These are phyloP conservation scores for Trichonephila clavipes DNA, from an alignment of 1,140 invertebrate genomes.

Conservation along the genomic window DNA sequence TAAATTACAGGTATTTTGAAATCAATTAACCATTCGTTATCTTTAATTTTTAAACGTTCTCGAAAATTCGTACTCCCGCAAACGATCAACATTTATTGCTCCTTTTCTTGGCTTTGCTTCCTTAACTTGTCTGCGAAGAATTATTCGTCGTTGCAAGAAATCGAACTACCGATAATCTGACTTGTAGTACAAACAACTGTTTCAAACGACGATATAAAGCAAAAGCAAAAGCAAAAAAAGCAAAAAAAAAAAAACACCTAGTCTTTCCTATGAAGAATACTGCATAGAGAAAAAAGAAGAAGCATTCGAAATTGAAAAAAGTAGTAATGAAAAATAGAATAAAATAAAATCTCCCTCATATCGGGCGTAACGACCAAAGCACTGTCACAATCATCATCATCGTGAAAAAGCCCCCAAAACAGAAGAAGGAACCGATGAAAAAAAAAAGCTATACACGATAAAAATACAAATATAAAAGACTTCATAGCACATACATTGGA, in stretches of 20 bases:
- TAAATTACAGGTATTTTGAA: too few relatives aligned
- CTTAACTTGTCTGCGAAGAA: background rate
- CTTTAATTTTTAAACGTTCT: too few relatives aligned
- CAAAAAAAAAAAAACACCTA: background rate
- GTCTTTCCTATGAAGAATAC: background rate
- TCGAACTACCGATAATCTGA: conserved; percentile 59
- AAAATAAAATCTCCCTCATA: conserved; percentile 32
- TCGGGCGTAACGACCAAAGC: conserved; percentile 64
- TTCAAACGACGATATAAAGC: background rate
- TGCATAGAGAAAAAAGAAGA: background rate
- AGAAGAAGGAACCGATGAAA: background rate
- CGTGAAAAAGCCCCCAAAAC: conserved; percentile 35
- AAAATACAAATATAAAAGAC: conserved; percentile 35
- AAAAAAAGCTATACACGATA: background rate
- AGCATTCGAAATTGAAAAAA: conserved; percentile 65
- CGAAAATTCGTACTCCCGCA: too few relatives aligned
- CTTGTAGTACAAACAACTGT: conserved; percentile 46
- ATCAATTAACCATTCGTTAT: too few relatives aligned
- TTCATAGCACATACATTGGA: conserved; percentile 63
- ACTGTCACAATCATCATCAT: conserved; percentile 76
- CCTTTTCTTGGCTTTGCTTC: too few relatives aligned
- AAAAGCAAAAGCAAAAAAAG: background rate
- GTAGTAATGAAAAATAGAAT: background rate
- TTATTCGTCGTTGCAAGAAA: background rate
- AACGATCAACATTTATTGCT: too few relatives aligned